phyloP scores from a whole-genome alignment of 2,113 vertebrate genomes.

The Actinemys pallida region DNA sequence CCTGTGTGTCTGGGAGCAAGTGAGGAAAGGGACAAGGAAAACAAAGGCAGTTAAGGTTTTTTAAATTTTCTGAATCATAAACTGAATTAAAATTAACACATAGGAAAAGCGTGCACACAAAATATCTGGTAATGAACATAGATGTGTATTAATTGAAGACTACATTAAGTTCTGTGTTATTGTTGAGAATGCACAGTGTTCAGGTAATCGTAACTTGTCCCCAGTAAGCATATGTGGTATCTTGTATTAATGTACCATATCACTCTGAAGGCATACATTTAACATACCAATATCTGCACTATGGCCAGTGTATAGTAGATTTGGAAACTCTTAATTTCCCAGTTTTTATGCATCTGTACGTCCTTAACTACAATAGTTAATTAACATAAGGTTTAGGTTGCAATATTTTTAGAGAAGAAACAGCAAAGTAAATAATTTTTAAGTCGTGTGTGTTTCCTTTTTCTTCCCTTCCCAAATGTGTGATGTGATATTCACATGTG shows the following conservation, averaged over 20 bases:
- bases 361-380: background rate
- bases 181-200: background rate
- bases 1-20: background rate
- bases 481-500: background rate
- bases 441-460: background rate
- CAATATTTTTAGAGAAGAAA: background rate
- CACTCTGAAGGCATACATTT: background rate
- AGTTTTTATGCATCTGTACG: accelerated
- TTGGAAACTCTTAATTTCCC: background rate
- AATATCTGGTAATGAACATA: background rate
- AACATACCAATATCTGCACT: background rate
- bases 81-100: background rate
- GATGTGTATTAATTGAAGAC: background rate
- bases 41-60: background rate
- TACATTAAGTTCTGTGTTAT: background rate
- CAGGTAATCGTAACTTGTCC: background rate
- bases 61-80: background rate
- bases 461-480: background rate
- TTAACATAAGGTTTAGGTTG: background rate
- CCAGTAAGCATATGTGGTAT: background rate
- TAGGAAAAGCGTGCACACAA: background rate
- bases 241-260: background rate
- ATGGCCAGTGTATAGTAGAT: background rate
- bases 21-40: background rate
- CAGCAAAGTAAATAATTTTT: background rate